These are phyloP conservation scores for Semicossyphus pulcher DNA, from an alignment of 2,113 vertebrate species.

Conservation along the genomic window DNA sequence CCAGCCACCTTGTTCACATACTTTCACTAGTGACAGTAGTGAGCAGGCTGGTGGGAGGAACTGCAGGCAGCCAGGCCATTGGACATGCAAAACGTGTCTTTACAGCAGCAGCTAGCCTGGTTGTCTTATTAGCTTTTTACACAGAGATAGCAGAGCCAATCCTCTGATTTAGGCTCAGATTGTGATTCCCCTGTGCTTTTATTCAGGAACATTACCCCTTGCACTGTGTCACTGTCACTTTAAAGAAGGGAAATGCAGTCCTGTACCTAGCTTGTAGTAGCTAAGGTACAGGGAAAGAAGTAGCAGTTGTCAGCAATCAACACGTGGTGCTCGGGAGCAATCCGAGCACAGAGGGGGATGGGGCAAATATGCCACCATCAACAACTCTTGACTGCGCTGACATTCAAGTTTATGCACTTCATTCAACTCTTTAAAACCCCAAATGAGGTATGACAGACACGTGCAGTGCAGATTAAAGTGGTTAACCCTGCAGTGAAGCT, in stretches of 20 bases:
- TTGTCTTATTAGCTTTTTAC: conserved; percentile 7
- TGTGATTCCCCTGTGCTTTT: not conserved
- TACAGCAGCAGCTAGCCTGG: conserved; percentile 50
- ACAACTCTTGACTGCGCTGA: conserved; percentile 31
- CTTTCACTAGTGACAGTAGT: conserved; percentile 46
- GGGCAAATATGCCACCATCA: conserved; percentile 39
- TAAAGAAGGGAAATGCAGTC: not conserved
- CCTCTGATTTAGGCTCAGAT: not conserved
- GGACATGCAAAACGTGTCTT: conserved; percentile 71
- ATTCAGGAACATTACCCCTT: not conserved
- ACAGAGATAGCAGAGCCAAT: not conserved
- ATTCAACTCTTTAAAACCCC: not conserved
- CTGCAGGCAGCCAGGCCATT: conserved; percentile 71
- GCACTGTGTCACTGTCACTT: not conserved
- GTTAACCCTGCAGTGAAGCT: conserved; percentile 19
- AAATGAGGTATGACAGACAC: not conserved
- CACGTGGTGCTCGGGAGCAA: conserved; percentile 77
- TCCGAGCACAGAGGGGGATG: conserved; percentile 61
- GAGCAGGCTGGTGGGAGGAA: conserved; percentile 70
- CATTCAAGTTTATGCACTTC: conserved; percentile 20
- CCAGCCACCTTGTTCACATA: conserved; percentile 22
- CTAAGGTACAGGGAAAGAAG: conserved; percentile 52
- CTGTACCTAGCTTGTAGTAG: not conserved
- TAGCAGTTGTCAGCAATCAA: conserved; percentile 78
- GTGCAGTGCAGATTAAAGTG: not conserved